A percentile compares a stretch with the other conserved stretches of the same genome.
Conservation (phyloP, 2,113 vertebrate species). For the Hiodon tergisus region DNA sequence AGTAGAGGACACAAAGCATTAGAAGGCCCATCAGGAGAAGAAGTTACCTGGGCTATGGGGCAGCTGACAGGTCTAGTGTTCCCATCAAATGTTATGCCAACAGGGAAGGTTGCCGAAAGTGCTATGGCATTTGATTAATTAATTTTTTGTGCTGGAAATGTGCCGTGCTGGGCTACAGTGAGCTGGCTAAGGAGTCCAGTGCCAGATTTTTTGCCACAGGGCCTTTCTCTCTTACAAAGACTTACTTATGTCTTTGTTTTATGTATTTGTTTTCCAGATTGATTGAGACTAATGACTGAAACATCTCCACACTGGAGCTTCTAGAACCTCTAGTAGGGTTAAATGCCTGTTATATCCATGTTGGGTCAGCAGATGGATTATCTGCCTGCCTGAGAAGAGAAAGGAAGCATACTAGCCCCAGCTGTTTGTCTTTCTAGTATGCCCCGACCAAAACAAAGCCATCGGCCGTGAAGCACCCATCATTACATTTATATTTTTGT, state of each 20-base stretch:
- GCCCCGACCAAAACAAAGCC: not conserved
- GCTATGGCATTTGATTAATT: constrained; percentile 23
- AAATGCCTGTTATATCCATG: constrained; percentile 2
- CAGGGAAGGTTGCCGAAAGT: constrained; percentile 6
- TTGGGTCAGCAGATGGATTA: constrained; percentile 16
- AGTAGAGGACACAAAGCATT: not conserved
- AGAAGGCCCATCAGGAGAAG: not conserved
- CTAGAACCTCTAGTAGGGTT: not conserved
- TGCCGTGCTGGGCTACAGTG: constrained; percentile 1
- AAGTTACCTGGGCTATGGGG: not conserved
- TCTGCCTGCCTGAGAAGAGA: not conserved
- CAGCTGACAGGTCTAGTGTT: not conserved
- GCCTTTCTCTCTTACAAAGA: constrained; percentile 7
- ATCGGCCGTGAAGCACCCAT: constrained; percentile 2
- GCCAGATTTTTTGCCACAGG: constrained; percentile 1
- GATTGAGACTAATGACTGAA: not conserved
- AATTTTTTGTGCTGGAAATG: not conserved
- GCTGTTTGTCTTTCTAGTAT: constrained; percentile 16
- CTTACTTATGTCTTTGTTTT: constrained; percentile 11
- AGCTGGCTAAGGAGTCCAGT: constrained; percentile 8
- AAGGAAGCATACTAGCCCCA: constrained; percentile 3
- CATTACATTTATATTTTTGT: too few species aligned
- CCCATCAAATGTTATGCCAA: constrained; percentile 16
- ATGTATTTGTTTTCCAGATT: too few species aligned
- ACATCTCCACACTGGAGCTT: not conserved